Percentiles rank a stretch among this genome's conserved stretches.
phyloP scores from a whole-genome alignment of 2,113 vertebrate genomes.

The Melanostigma gelatinosum region DNA sequence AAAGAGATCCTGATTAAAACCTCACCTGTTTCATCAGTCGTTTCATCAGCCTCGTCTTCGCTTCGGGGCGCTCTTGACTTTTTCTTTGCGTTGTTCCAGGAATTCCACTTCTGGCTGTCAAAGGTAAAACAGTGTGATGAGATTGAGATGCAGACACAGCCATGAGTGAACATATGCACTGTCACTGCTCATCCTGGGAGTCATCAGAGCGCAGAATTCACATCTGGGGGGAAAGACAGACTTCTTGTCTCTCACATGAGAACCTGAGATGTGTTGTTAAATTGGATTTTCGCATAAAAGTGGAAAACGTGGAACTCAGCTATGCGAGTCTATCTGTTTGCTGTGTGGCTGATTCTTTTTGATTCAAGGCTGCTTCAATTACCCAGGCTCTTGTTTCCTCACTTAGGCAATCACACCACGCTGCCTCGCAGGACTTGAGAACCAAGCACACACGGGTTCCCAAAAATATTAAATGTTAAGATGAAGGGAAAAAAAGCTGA shows the following conservation, averaged over 20 bases:
- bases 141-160: conserved; percentile 38
- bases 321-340: not conserved
- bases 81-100: not conserved
- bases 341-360: conserved; percentile 27
- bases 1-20: conserved; percentile 63
- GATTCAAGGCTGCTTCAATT: conserved; percentile 25
- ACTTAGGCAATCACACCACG: not conserved
- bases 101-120: conserved; percentile 31
- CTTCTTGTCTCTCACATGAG: not conserved
- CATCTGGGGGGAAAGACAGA: conserved; percentile 17
- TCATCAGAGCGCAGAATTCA: conserved; percentile 10
- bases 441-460: not conserved
- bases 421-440: conserved; percentile 9
- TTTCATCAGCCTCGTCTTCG: conserved; percentile 42
- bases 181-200: conserved; percentile 27
- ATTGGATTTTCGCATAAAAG: not conserved
- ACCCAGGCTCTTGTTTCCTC: conserved; percentile 39
- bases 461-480: not conserved
- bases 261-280: not conserved
- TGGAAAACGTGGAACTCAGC: not conserved
- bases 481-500: not conserved
- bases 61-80: not conserved
- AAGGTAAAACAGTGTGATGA: conserved; percentile 32
- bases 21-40: conserved; percentile 39
- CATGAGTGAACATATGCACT: conserved; percentile 30